Conservation (phyloP, 2,888 invertebrate genomes). For the Drosophila lutescens region DNA sequence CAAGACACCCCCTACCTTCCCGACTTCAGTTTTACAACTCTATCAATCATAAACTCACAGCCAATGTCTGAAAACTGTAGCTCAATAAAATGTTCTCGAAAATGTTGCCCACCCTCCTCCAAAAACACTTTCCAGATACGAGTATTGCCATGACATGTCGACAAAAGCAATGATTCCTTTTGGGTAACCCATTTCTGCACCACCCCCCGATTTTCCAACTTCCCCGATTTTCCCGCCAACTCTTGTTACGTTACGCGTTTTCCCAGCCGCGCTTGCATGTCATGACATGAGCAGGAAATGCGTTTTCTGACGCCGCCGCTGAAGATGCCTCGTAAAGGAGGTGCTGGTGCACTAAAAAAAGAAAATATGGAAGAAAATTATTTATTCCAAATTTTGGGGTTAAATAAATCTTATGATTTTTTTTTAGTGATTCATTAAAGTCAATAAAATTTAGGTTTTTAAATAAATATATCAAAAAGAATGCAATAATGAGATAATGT, state of each 20-base stretch:
- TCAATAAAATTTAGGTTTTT: too few species aligned
- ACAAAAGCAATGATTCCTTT: slow-evolving; percentile 41
- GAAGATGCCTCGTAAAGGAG: slow-evolving; percentile 24
- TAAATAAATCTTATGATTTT: too few species aligned
- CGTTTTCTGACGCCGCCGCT: slow-evolving; percentile 66
- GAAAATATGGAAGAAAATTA: not conserved
- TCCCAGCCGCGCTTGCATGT: slow-evolving; percentile 50
- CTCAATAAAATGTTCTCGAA: slow-evolving; percentile 11
- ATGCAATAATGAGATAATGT: too few species aligned
- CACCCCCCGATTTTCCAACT: slow-evolving; percentile 6
- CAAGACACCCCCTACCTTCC: not conserved
- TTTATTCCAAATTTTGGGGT: too few species aligned
- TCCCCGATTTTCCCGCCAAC: slow-evolving; percentile 14
- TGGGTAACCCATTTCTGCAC: slow-evolving; percentile 25
- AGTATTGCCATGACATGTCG: slow-evolving; percentile 33
- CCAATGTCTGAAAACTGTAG: slow-evolving; percentile 15
- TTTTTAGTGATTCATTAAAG: too few species aligned
- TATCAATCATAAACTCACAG: slow-evolving; percentile 21
- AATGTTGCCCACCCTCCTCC: slow-evolving; percentile 2
- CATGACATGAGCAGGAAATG: slow-evolving; percentile 78
- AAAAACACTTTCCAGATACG: slow-evolving; percentile 30
- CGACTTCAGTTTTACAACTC: slow-evolving; percentile 2
- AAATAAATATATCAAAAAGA: too few species aligned
- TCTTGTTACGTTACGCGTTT: slow-evolving; percentile 43
- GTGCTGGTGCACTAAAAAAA: slow-evolving; percentile 3